Conservation (phyloP, 2,113 vertebrate species). For the Oreocharis arfaki region DNA sequence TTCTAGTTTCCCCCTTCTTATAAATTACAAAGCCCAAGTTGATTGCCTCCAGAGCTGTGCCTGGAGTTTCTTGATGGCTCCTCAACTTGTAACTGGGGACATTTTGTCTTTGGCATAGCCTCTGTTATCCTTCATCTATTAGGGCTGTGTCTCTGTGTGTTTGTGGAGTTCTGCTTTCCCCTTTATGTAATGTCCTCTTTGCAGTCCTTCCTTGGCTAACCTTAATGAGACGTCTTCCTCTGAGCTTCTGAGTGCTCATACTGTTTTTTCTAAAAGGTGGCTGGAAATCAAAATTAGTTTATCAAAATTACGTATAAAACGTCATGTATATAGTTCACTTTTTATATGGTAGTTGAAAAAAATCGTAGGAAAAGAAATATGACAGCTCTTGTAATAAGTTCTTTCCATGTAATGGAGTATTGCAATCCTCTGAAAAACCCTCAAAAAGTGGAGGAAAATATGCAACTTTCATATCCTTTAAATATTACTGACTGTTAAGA, state of each 20-base stretch:
- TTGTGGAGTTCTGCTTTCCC: background rate
- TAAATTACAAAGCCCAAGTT: background rate
- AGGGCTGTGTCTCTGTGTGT: background rate
- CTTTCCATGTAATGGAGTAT: background rate
- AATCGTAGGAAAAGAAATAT: background rate
- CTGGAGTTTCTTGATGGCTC: background rate
- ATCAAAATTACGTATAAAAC: background rate
- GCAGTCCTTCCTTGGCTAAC: background rate
- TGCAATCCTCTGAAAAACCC: background rate
- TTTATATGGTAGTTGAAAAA: background rate
- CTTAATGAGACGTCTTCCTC: background rate
- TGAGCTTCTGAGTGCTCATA: background rate
- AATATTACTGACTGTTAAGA: background rate
- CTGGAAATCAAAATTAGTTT: background rate
- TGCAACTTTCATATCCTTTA: background rate
- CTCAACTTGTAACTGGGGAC: background rate
- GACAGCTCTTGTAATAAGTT: background rate
- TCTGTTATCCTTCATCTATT: background rate
- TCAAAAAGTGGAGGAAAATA: background rate
- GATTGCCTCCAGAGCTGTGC: background rate
- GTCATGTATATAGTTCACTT: background rate
- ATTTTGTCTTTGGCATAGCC: background rate
- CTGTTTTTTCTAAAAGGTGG: background rate
- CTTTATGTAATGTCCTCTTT: background rate
- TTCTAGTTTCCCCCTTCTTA: background rate